A percentile compares a stretch with the other conserved stretches of the same genome.
These are phyloP conservation scores for Agonopterix heracliana DNA, from an alignment of 2,888 invertebrate species.

Conservation along the genomic window DNA sequence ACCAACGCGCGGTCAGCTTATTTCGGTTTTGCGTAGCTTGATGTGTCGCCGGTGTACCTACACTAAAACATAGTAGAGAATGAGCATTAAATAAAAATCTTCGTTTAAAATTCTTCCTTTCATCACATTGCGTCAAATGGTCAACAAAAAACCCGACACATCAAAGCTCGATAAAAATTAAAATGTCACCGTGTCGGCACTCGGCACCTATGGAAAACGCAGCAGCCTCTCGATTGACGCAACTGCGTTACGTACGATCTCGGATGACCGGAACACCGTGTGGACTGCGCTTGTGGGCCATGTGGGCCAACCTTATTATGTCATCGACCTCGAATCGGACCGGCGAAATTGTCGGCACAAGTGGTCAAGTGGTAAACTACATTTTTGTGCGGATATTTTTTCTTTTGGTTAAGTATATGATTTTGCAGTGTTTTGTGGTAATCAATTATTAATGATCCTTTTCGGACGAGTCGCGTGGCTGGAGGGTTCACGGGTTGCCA, in stretches of 20 bases:
- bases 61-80: too few relatives aligned
- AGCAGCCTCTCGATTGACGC: conserved; percentile 38
- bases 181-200: conserved; percentile 1
- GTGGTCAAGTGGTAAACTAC: conserved; percentile 22
- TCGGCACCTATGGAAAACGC: conserved; percentile 28
- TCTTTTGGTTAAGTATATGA: too few relatives aligned
- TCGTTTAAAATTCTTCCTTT: too few relatives aligned
- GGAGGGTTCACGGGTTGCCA: too few relatives aligned
- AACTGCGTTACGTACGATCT: conserved; percentile 46
- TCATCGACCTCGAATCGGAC: conserved; percentile 41
- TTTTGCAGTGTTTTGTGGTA: too few relatives aligned
- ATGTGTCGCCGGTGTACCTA: too few relatives aligned
- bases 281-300: conserved; percentile 28
- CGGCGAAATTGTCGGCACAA: conserved; percentile 20
- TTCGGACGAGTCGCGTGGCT: too few relatives aligned
- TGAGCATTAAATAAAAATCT: too few relatives aligned
- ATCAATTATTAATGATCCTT: too few relatives aligned
- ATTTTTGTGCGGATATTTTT: conserved; percentile 2
- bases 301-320: conserved; percentile 50
- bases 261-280: conserved; percentile 53
- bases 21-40: too few relatives aligned
- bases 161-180: background rate
- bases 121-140: too few relatives aligned
- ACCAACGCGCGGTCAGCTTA: too few relatives aligned
- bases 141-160: background rate